phyloP scores from a whole-genome alignment of 2,888 invertebrate genomes.

The Plemyria rubiginata region DNA sequence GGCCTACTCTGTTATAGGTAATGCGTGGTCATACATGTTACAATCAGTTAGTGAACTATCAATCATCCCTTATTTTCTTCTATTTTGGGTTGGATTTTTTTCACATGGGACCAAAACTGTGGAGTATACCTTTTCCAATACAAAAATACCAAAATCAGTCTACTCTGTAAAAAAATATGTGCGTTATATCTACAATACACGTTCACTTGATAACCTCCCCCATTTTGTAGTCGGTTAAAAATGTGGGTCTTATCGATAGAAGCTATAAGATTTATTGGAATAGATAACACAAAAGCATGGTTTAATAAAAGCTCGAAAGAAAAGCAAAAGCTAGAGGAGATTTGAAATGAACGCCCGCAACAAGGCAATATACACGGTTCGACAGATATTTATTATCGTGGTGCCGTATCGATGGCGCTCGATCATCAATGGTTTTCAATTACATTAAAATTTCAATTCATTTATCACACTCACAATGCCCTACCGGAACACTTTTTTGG shows the following conservation, averaged over 20 bases:
- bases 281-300: conserved; percentile 5
- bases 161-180: no score
- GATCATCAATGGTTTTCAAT: conserved; percentile 65
- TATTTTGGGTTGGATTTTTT: no score
- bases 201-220: no score
- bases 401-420: conserved; percentile 47
- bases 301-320: conserved; percentile 9
- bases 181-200: no score
- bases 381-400: conserved; percentile 50
- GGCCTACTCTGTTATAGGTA: no score
- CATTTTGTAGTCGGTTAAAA: neutral
- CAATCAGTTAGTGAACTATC: no score
- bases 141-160: no score
- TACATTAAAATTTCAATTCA: conserved; percentile 73
- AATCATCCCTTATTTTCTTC: no score
- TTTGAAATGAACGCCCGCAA: conserved; percentile 34
- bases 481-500: conserved; percentile 57
- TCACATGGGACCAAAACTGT: no score
- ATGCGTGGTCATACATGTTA: no score
- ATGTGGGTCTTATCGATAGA: neutral
- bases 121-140: no score
- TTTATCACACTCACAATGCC: conserved; percentile 63
- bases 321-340: conserved; percentile 28
- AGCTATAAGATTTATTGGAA: conserved; percentile 6
- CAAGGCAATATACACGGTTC: conserved; percentile 46